These are phyloP conservation scores for Accipiter virgatus DNA, from an alignment of 2,113 vertebrate genomes.

Conservation along the genomic window DNA sequence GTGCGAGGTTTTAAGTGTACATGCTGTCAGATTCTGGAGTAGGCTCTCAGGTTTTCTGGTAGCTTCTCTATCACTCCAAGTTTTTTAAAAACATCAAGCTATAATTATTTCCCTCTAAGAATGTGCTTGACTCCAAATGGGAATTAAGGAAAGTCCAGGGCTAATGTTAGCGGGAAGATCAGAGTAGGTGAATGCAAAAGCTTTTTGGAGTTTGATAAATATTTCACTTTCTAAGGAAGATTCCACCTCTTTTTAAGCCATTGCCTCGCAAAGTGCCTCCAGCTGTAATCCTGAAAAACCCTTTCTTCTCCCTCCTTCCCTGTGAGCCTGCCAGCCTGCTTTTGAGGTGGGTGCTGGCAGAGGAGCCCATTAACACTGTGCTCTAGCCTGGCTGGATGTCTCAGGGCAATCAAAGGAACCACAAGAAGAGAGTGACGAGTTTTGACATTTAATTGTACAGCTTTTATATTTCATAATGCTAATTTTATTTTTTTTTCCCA, in stretches of 20 bases:
- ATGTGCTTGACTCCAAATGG: not conserved
- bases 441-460: not conserved
- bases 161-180: not conserved
- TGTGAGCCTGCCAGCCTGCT: not conserved
- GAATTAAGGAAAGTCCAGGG: not conserved
- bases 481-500: too few relatives aligned
- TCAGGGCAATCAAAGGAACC: not conserved
- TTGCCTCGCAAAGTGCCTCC: not conserved
- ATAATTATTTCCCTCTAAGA: not conserved
- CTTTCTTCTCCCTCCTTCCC: not conserved
- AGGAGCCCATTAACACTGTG: not conserved
- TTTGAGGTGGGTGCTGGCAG: not conserved
- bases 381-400: not conserved
- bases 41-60: not conserved
- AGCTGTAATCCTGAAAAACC: not conserved
- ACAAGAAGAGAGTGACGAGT: not conserved
- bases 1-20: not conserved
- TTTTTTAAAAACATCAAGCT: not conserved
- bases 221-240: not conserved
- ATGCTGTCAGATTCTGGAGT: not conserved
- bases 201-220: not conserved
- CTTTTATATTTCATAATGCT: not conserved
- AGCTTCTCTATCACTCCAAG: not conserved
- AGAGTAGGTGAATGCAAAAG: not conserved
- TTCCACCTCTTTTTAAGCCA: not conserved